Conservation (phyloP, 2,888 invertebrate genomes). For the Brachyopa scutellaris region DNA sequence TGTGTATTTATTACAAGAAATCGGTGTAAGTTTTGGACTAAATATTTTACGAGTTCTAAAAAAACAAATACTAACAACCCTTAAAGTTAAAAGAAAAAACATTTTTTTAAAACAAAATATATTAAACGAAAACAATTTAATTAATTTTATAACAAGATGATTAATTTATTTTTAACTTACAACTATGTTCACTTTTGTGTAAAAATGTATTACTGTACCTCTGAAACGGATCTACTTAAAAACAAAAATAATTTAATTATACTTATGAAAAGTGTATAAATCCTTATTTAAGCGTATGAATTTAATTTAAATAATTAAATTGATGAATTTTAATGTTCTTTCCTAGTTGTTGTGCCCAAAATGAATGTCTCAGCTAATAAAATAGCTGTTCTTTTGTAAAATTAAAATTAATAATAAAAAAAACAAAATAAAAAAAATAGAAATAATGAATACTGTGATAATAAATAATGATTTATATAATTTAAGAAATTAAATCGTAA, state of each 20-base stretch:
- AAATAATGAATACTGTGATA: constrained; percentile 80
- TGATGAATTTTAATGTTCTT: constrained; percentile 41
- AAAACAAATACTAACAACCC: not conserved
- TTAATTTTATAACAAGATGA: too few relatives aligned
- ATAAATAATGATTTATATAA: constrained; percentile 79
- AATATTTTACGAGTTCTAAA: not conserved
- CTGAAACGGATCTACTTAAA: constrained; percentile 61
- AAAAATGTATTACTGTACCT: constrained; percentile 34
- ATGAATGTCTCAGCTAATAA: constrained; percentile 64
- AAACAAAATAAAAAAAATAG: constrained; percentile 41
- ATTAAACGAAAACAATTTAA: too few relatives aligned
- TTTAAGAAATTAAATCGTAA: constrained; percentile 74
- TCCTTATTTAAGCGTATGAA: constrained; percentile 33
- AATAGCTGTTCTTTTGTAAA: constrained; percentile 69
- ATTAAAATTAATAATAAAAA: constrained; percentile 49
- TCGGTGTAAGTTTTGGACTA: not conserved
- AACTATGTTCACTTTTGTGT: too few relatives aligned
- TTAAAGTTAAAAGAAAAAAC: too few relatives aligned
- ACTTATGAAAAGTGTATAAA: constrained; percentile 38
- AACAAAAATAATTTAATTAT: constrained; percentile 28
- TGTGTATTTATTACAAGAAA: constrained; percentile 36
- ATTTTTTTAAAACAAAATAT: too few relatives aligned
- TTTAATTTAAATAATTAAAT: constrained; percentile 3
- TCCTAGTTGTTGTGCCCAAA: constrained; percentile 60
- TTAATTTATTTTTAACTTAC: too few relatives aligned